These are phyloP conservation scores for Leucopsar rothschildi DNA, from an alignment of 2,113 vertebrate species.

Conservation along the genomic window DNA sequence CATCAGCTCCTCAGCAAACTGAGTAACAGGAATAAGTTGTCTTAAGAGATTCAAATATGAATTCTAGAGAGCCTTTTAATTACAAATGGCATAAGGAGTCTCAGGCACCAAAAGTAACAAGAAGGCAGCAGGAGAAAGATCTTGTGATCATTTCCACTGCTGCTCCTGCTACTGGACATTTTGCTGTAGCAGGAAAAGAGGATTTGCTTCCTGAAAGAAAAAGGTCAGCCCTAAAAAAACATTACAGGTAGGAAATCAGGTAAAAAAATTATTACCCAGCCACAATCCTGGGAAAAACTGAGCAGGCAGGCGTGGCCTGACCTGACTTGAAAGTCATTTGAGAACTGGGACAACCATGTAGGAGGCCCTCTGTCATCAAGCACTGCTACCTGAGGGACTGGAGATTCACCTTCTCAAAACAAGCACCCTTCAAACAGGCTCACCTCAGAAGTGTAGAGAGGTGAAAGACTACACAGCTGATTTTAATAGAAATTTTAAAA, in stretches of 20 bases:
- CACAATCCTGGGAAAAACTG: not conserved
- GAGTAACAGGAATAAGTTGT: not conserved
- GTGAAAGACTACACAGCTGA: not conserved
- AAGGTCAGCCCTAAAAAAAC: not conserved
- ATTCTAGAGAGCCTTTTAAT: not conserved
- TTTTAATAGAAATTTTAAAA: not conserved
- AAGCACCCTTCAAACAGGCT: not conserved
- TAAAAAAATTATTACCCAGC: not conserved
- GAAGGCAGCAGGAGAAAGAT: not conserved
- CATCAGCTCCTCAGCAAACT: not conserved
- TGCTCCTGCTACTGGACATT: not conserved
- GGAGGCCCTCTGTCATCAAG: not conserved
- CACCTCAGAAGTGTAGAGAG: not conserved
- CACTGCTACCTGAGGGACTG: not conserved
- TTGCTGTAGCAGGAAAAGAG: not conserved
- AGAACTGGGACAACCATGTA: not conserved
- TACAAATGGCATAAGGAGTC: not conserved
- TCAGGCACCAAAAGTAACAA: not conserved
- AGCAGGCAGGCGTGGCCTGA: not conserved
- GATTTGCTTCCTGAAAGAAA: not conserved
- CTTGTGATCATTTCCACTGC: not conserved
- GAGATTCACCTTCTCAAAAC: not conserved
- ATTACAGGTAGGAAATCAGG: not conserved
- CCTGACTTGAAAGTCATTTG: not conserved
- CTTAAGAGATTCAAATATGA: not conserved